A percentile compares a stretch with the other conserved stretches of the same genome.
These are phyloP conservation scores for Salvelinus sp. DNA, from an alignment of 2,113 vertebrate species.

Conservation along the genomic window DNA sequence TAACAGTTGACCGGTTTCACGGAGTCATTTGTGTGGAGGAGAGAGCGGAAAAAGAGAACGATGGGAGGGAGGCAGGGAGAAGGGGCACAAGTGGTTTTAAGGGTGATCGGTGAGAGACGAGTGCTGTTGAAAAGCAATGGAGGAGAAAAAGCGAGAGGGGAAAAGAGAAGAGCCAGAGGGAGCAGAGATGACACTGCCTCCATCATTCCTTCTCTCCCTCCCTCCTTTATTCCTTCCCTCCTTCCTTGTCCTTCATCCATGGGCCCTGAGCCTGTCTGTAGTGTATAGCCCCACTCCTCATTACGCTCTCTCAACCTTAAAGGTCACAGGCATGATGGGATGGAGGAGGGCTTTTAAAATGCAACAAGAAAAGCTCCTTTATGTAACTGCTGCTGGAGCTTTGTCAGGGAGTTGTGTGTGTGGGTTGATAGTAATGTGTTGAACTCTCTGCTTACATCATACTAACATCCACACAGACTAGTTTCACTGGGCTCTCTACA, in stretches of 20 bases:
- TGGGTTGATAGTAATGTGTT: neutral
- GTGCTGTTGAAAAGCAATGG: slow-evolving; percentile 65
- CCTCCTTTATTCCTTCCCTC: slow-evolving; percentile 12
- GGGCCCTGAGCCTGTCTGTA: slow-evolving; percentile 40
- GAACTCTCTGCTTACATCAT: neutral
- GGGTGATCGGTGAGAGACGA: slow-evolving; percentile 49
- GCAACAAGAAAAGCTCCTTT: too few relatives aligned
- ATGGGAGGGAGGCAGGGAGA: slow-evolving; percentile 12
- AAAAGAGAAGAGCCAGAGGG: slow-evolving; percentile 59
- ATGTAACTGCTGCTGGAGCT: neutral
- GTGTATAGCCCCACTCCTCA: slow-evolving; percentile 36
- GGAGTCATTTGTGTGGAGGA: slow-evolving; percentile 73
- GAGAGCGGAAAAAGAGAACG: slow-evolving; percentile 35
- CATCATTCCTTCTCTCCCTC: slow-evolving; percentile 5
- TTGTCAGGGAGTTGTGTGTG: neutral
- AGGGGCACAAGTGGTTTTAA: slow-evolving; percentile 41
- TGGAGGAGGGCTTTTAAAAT: too few relatives aligned
- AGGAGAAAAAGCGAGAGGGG: slow-evolving; percentile 48
- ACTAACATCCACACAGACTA: neutral
- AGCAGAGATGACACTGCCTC: slow-evolving; percentile 52
- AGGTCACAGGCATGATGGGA: slow-evolving; percentile 50
- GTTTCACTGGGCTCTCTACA: too few relatives aligned
- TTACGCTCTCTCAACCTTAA: slow-evolving; percentile 62
- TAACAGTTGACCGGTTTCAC: slow-evolving; percentile 82
- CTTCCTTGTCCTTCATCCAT: slow-evolving; percentile 55